Conservation (phyloP, 2,113 vertebrate genomes). For the Thalassoma bifasciatum region DNA sequence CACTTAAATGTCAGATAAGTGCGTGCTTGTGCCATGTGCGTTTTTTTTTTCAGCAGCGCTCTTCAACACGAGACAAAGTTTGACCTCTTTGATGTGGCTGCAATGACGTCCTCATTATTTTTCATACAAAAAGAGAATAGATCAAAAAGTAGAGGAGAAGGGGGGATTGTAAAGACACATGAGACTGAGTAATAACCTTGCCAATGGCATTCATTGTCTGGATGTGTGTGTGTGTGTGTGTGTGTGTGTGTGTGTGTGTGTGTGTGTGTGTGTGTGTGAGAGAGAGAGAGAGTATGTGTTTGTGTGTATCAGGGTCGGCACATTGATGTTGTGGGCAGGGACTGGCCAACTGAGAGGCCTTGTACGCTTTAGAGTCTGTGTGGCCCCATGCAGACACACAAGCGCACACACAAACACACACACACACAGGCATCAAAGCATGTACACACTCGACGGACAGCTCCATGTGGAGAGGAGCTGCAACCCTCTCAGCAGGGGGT, state of each 20-base stretch:
- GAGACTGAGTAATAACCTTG: slow-evolving; percentile 75
- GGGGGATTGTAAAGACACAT: slow-evolving; percentile 54
- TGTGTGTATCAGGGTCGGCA: slow-evolving; percentile 1
- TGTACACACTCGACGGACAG: neutral
- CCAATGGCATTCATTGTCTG: slow-evolving; percentile 63
- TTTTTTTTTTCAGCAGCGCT: slow-evolving; percentile 19
- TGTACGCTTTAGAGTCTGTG: slow-evolving; percentile 38
- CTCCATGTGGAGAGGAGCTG: slow-evolving; percentile 47
- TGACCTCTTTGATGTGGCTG: slow-evolving; percentile 58
- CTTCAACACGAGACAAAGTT: slow-evolving; percentile 13
- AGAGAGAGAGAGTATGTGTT: no score
- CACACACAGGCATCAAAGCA: slow-evolving; percentile 11
- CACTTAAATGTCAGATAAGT: slow-evolving; percentile 16
- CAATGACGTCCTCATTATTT: slow-evolving; percentile 77
- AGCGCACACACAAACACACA: neutral
- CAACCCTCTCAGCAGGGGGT: slow-evolving; percentile 49
- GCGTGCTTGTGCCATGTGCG: slow-evolving; percentile 15
- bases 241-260: slow-evolving; percentile 1
- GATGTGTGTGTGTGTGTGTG: slow-evolving; percentile 20
- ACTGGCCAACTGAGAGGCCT: slow-evolving; percentile 60
- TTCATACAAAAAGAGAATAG: slow-evolving; percentile 45
- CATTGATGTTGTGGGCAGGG: slow-evolving; percentile 17
- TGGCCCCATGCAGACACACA: neutral
- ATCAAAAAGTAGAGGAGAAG: slow-evolving; percentile 56
- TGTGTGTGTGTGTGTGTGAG: slow-evolving; percentile 21